Evolutionary conservation across 1,140 invertebrate species (phyloP), one percentile per base, ranked within the genome.

Genomic region (Manduca sexta): DNA sequence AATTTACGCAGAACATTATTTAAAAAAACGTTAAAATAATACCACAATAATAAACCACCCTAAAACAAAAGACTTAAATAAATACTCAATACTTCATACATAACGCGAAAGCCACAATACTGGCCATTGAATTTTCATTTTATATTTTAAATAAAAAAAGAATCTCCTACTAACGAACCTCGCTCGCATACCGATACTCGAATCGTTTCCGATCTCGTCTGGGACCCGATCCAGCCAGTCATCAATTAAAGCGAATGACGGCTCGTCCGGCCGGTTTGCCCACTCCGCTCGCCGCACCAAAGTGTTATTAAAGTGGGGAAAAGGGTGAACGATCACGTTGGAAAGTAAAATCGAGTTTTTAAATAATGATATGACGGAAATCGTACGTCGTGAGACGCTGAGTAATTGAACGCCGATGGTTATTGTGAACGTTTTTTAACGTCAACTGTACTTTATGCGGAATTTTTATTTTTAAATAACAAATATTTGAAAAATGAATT

Each of bases 221-320:
- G 29, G 18, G 34, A 33, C 26, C 44, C 26, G 46, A 51, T 59
- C 48, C 47, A 50, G 48, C 49, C 61, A 57, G 61, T 68, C 64
- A 68, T 68, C 64, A 64, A 68, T 68, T 68, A 67, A 56, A 5
- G 16, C 31, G 47, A 51, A 52, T 57, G 55, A 57, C 55, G 49
- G 18, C 42, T 35, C 40, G 52, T 46, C 52, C 26, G 45, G 51
- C 56, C 49, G 49, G 56, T 54, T 59, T 55, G 35, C 44, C 15
- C 40, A 37, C 37, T 30, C 34, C 26, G 38, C 37, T 16, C 45
- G 21, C 13, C 34, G 21, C 30, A 18, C 34, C 34, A 43, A 35
- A 47, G 39, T 42, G 43, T 40, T 38, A 42, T 52, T 35, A 34
- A 30, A 30, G 44, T 16, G 14, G 18, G 43, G 31, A 45, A 35